Evolutionary conservation across 2,888 invertebrate genomes (phyloP).

Genomic region (Sepioteuthis lessoniana): DNA sequence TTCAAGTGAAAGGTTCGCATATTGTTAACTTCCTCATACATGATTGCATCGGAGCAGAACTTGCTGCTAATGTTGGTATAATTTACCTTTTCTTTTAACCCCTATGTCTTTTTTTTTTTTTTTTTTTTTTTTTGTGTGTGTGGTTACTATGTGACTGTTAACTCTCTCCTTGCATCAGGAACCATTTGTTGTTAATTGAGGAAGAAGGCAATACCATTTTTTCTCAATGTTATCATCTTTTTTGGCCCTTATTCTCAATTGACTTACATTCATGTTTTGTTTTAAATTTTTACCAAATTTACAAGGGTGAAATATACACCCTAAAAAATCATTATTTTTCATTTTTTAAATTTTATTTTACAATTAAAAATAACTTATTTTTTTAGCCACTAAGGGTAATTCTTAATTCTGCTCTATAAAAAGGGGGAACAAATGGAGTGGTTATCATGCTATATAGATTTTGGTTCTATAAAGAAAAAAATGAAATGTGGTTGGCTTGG

Average conservation of each 20-base stretch:
- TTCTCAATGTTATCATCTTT: not conserved
- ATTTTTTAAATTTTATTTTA: conserved; percentile 19
- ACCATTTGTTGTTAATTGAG: conserved; percentile 14
- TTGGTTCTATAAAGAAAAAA: not conserved
- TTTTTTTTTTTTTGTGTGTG: no score
- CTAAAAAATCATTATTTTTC: not conserved
- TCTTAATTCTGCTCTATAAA: not conserved
- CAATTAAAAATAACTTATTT: not conserved
- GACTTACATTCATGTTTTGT: conserved; percentile 33
- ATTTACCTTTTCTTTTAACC: not conserved
- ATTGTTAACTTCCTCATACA: not conserved
- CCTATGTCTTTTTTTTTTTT: not conserved
- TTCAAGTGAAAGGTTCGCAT: conserved; percentile 17
- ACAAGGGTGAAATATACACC: not conserved
- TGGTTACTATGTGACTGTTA: not conserved
- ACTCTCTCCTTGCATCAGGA: not conserved
- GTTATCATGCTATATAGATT: not conserved
- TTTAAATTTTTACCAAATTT: conserved; percentile 6
- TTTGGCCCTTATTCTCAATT: conserved; percentile 5
- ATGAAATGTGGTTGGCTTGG: no score
- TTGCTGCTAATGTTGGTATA: conserved; percentile 33
- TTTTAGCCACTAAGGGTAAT: conserved; percentile 13
- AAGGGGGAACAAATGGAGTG: not conserved
- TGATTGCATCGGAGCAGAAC: not conserved
- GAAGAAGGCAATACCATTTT: conserved; percentile 10